phyloP scores from a whole-genome alignment of 2,113 vertebrate species.

The Apodemus speciosus region DNA sequence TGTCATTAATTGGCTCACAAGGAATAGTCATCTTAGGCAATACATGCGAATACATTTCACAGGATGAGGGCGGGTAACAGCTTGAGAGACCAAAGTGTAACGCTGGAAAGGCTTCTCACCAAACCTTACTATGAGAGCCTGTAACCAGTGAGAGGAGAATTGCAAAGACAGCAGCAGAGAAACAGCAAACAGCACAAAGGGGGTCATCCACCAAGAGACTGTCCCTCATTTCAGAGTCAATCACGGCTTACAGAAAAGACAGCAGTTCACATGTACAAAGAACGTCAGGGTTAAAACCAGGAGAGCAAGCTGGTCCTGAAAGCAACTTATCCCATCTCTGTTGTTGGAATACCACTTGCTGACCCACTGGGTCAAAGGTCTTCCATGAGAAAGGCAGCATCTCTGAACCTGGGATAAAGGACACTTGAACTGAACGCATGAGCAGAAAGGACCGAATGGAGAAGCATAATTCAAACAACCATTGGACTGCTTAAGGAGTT shows the following conservation, averaged over 20 bases:
- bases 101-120: slow-evolving; percentile 43
- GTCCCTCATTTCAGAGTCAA: slow-evolving; percentile 30
- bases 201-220: slow-evolving; percentile 38
- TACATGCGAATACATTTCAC: slow-evolving; percentile 75
- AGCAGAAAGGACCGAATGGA: slow-evolving; percentile 27
- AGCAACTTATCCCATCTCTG: slow-evolving; percentile 44
- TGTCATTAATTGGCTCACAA: slow-evolving; percentile 69
- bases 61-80: slow-evolving; percentile 56
- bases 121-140: slow-evolving; percentile 59
- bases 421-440: slow-evolving; percentile 69
- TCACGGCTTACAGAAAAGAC: slow-evolving; percentile 41
- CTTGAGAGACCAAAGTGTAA: slow-evolving; percentile 46
- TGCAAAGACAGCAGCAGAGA: slow-evolving; percentile 65
- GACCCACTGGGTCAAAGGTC: slow-evolving; percentile 12
- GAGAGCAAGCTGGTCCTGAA: slow-evolving; percentile 42
- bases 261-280: slow-evolving; percentile 46
- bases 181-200: slow-evolving; percentile 62
- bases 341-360: neutral
- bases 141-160: slow-evolving; percentile 39
- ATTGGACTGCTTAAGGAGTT: slow-evolving; percentile 56
- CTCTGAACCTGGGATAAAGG: slow-evolving; percentile 79
- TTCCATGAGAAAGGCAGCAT: slow-evolving; percentile 57
- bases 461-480: slow-evolving; percentile 38
- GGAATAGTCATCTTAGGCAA: slow-evolving; percentile 60
- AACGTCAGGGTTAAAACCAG: slow-evolving; percentile 30